Conservation (phyloP, 2,888 invertebrate species). For the Drosophila cyrtoloma region DNA sequence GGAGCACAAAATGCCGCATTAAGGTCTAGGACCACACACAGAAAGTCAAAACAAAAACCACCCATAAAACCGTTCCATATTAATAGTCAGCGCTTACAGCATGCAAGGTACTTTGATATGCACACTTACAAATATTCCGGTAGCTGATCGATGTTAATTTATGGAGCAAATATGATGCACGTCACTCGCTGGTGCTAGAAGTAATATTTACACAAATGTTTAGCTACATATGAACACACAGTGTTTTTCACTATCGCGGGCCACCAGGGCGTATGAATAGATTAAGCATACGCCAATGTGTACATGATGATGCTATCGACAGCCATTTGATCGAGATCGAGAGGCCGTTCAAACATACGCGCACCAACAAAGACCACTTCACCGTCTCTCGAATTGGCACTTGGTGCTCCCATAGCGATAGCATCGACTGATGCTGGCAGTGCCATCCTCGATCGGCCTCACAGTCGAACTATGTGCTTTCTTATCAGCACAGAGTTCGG, state of each 20-base stretch:
- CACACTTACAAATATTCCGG: slow-evolving; percentile 7
- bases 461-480: neutral
- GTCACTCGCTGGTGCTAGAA: slow-evolving; percentile 46
- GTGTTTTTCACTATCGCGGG: slow-evolving; percentile 26
- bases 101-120: slow-evolving; percentile 3
- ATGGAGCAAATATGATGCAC: slow-evolving; percentile 59
- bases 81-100: slow-evolving; percentile 1
- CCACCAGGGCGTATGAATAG: slow-evolving; percentile 36
- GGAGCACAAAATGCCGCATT: slow-evolving; percentile 14
- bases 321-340: slow-evolving; percentile 19
- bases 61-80: slow-evolving; percentile 1
- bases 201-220: slow-evolving; percentile 72
- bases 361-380: neutral
- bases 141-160: slow-evolving; percentile 63
- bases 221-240: slow-evolving; percentile 47
- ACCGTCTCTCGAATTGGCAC: slow-evolving; percentile 19
- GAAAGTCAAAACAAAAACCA: slow-evolving; percentile 5
- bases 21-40: slow-evolving; percentile 54
- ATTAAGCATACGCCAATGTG: slow-evolving; percentile 36
- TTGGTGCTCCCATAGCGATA: slow-evolving; percentile 20
- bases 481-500: slow-evolving; percentile 27
- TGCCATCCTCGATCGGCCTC: slow-evolving; percentile 16
- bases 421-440: slow-evolving; percentile 1
- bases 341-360: neutral
- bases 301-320: slow-evolving; percentile 1